These are phyloP conservation scores for Triplophysa tibetana DNA, from an alignment of 2,113 vertebrate species.

Conservation along the genomic window DNA sequence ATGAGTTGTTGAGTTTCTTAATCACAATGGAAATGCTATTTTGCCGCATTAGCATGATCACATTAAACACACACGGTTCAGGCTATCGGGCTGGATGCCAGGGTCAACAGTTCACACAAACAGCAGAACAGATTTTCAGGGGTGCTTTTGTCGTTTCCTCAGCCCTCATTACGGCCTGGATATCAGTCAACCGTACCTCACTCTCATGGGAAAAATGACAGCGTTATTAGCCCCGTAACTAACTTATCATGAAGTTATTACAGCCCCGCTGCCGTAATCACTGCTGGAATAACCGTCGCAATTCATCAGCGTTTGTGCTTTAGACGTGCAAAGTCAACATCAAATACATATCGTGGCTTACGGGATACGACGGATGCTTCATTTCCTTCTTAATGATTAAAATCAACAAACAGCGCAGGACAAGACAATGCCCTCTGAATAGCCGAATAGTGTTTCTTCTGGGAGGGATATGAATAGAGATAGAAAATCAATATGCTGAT, in stretches of 20 bases:
- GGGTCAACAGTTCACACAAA: not conserved
- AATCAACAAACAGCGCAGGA: constrained; percentile 43
- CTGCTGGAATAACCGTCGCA: constrained; percentile 4
- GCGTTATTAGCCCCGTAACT: constrained; percentile 11
- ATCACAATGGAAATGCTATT: not conserved
- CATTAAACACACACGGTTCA: constrained; percentile 18
- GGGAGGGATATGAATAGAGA: constrained; percentile 15
- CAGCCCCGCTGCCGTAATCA: not conserved
- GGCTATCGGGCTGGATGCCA: not conserved
- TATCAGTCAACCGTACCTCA: not conserved
- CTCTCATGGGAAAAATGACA: not conserved
- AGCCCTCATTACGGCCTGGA: not conserved
- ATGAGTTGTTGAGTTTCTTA: not conserved
- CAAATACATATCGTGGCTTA: not conserved
- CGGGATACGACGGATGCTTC: not conserved
- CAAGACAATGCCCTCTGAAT: constrained; percentile 37
- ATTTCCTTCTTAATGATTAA: not conserved
- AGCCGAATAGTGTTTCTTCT: constrained; percentile 36
- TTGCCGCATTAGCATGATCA: not conserved
- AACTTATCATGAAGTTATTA: constrained; percentile 30
- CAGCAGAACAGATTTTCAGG: not conserved
- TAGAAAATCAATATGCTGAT: constrained; percentile 40
- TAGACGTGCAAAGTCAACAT: not conserved
- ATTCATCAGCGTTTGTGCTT: not conserved
- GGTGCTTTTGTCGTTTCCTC: not conserved